Conservation (phyloP, 2,113 vertebrate genomes). For the Amblyopsis rosae region DNA sequence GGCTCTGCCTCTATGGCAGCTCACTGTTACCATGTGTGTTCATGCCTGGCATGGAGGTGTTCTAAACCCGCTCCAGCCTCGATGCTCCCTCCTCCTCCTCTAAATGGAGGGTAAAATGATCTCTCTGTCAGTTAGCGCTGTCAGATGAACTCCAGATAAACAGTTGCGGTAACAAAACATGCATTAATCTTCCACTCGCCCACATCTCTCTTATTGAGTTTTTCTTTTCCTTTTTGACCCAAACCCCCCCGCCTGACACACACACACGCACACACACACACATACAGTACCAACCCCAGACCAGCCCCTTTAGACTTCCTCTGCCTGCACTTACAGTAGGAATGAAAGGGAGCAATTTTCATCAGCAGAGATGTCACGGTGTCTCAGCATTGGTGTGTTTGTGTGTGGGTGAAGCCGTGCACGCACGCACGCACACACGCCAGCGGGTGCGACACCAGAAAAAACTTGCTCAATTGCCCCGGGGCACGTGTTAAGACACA, state of each 20-base stretch:
- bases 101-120: constrained; percentile 56
- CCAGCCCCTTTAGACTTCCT: background rate
- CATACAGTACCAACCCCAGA: background rate
- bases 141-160: constrained; percentile 51
- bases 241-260: background rate
- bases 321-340: constrained; percentile 39
- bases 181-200: constrained; percentile 56
- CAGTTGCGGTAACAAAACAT: constrained; percentile 46
- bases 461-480: constrained; percentile 2
- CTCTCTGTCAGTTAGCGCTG: constrained; percentile 34
- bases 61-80: constrained; percentile 1
- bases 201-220: constrained; percentile 53
- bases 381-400: constrained; percentile 66
- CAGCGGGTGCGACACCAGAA: background rate
- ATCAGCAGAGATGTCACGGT: constrained; percentile 57
- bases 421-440: background rate
- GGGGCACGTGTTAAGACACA: constrained; percentile 3
- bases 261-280: constrained; percentile 1
- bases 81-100: constrained; percentile 29
- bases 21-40: constrained; percentile 33
- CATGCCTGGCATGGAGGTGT: constrained; percentile 45
- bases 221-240: background rate
- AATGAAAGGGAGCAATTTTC: constrained; percentile 66
- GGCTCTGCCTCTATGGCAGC: constrained; percentile 39
- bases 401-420: constrained; percentile 34